Conservation (phyloP, 2,797 vertebrate species). For the Ibycter americanus region DNA sequence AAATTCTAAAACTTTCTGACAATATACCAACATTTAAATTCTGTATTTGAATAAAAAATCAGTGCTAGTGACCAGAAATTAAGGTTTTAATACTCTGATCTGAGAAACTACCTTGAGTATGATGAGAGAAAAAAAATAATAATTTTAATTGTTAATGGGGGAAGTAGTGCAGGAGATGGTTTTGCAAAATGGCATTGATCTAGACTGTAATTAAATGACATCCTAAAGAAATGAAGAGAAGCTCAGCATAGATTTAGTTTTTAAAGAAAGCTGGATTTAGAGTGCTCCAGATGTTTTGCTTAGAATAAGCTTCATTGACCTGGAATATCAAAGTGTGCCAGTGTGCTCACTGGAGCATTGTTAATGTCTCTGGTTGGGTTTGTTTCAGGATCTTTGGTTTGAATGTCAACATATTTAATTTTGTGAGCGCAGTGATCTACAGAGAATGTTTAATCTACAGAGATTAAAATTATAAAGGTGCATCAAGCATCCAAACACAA, state of each 20-base stretch:
- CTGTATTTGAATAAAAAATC: neutral
- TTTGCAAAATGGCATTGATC: constrained; percentile 22
- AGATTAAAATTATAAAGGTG: constrained; percentile 5
- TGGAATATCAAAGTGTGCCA: constrained; percentile 53
- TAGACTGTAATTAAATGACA: constrained; percentile 16
- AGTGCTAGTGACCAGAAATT: neutral
- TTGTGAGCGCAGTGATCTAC: neutral
- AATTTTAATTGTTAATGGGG: neutral
- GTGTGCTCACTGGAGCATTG: neutral
- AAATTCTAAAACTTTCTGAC: neutral
- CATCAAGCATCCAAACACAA: neutral
- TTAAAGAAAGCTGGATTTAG: constrained; percentile 40
- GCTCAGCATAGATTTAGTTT: constrained; percentile 23
- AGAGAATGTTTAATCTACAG: neutral
- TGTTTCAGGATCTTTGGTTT: constrained; percentile 32
- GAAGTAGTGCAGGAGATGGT: neutral
- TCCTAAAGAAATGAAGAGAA: constrained; percentile 35
- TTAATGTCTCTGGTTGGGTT: constrained; percentile 36
- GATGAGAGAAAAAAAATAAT: neutral
- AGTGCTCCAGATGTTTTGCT: constrained; percentile 67
- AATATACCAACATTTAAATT: neutral
- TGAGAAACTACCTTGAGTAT: neutral
- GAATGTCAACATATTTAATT: constrained; percentile 25
- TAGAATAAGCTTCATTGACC: constrained; percentile 64
- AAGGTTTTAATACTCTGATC: neutral